These are phyloP conservation scores for Laticauda colubrina DNA, from an alignment of 2,113 vertebrate species.

Conservation along the genomic window DNA sequence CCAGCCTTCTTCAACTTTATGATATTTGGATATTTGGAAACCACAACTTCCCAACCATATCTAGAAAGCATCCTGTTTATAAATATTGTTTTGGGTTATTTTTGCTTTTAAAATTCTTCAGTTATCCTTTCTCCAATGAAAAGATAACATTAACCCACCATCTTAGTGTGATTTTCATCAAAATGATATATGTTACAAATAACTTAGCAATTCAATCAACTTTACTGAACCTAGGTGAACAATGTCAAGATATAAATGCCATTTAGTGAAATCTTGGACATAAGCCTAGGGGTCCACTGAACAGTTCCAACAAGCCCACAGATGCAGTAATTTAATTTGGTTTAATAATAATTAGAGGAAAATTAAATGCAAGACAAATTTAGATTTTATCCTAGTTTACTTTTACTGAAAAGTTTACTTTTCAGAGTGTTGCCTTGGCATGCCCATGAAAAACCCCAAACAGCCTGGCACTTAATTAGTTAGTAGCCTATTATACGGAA, in stretches of 20 bases:
- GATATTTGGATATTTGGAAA: neutral
- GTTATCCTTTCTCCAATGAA: neutral
- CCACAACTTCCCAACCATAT: neutral
- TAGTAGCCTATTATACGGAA: neutral
- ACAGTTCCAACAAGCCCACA: neutral
- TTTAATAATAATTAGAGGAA: neutral
- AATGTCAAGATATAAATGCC: neutral
- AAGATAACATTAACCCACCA: neutral
- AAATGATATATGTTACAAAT: neutral
- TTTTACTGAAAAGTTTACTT: neutral
- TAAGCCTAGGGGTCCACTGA: neutral
- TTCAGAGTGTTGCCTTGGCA: neutral
- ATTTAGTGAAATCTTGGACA: neutral
- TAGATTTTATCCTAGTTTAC: neutral
- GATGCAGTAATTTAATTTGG: neutral
- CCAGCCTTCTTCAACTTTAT: neutral
- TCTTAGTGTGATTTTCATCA: neutral
- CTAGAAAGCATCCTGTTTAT: neutral
- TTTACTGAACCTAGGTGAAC: neutral
- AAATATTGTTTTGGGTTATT: neutral
- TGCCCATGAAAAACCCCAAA: neutral
- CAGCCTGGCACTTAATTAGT: neutral
- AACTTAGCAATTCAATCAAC: neutral
- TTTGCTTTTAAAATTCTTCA: neutral
- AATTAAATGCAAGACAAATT: neutral